Evolutionary conservation across 2,797 vertebrate genomes (phyloP), one percentile per base, ranked within the genome.

Genomic region (Sebastes iracundus): DNA sequence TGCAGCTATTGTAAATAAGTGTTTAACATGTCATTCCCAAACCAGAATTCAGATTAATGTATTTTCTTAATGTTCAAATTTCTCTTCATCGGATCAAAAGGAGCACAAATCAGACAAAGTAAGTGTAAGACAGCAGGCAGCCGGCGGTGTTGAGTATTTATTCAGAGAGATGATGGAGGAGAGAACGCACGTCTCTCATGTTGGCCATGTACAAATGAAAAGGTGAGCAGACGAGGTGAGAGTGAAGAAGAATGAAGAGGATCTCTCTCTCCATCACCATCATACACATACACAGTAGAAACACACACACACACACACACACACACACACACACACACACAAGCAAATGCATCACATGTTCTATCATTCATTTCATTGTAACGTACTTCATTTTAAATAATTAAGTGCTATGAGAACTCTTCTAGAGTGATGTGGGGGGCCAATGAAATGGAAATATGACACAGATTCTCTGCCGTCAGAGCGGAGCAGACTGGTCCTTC

Each of bases 111-210:
- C 0, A 23, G 30, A 55, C 22, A 49, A 2, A 60, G 7, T 4
- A 27, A 65, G 23, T 7, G 14, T 28, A 20, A 18, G 4, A 28
- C 32, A 28, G 23, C 55, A 68, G 38, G 23, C 70, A n/a, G 53
- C 20, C 9, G 80, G 12, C 4, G 53, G 79, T 81, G 79, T 79
- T 49, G 60, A 83, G 61, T 80, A 49, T 94, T 93, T 94, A 94
- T 94, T 94, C 77, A 88, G 85, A 90, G 85, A 90, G 80, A 70
- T 84, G 83, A 66, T 58, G 10, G 79, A 87, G 69, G 72, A 84
- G 66, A 87, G 69, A 72, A 88, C 77, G 58, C 74, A 84, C 61
- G 71, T 79, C 56, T 88, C 81, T 79, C 82, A 85, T 18, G 70
- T 82, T 49, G 62, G 69, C 72, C 80, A 80, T 84, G 82, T 91